phyloP scores from a whole-genome alignment of 2,888 invertebrate genomes.

The Epirrhoe alternata region DNA sequence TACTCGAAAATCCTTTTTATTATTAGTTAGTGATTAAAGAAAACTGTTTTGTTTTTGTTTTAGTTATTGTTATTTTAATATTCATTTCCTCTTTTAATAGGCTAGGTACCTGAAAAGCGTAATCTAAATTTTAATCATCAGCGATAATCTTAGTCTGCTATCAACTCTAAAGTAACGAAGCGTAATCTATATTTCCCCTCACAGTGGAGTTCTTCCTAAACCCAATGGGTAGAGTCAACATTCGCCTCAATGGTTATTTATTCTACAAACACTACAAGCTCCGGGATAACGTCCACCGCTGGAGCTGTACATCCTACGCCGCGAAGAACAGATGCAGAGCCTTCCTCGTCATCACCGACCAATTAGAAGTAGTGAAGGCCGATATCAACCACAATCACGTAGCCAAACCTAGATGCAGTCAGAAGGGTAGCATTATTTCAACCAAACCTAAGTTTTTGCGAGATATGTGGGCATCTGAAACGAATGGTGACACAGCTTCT shows the following conservation, averaged over 20 bases:
- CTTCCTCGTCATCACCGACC: constrained; percentile 73
- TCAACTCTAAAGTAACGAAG: too few species aligned
- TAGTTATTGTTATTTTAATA: too few species aligned
- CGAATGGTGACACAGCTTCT: constrained; percentile 1
- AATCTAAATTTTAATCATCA: too few species aligned
- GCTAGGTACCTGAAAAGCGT: too few species aligned
- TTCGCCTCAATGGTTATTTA: constrained; percentile 74
- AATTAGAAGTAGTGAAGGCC: constrained; percentile 71
- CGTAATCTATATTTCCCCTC: constrained; percentile 7
- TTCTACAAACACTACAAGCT: constrained; percentile 77
- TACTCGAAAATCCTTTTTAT: too few species aligned
- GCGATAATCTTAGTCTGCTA: too few species aligned
- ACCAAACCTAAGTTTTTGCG: constrained; percentile 25
- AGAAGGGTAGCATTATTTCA: constrained; percentile 4
- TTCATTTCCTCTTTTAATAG: too few species aligned
- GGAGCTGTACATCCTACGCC: constrained; percentile 77
- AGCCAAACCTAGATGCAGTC: constrained; percentile 56
- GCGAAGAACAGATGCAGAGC: constrained; percentile 76
- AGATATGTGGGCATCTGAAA: constrained; percentile 19
- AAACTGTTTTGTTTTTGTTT: too few species aligned
- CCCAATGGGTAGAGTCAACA: constrained; percentile 70
- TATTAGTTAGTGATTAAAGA: too few species aligned
- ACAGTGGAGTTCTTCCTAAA: constrained; percentile 74
- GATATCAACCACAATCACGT: constrained; percentile 70
- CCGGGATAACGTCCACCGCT: constrained; percentile 69